These are phyloP conservation scores for Grammomys surdaster DNA, from an alignment of 2,113 vertebrate genomes.

Conservation along the genomic window DNA sequence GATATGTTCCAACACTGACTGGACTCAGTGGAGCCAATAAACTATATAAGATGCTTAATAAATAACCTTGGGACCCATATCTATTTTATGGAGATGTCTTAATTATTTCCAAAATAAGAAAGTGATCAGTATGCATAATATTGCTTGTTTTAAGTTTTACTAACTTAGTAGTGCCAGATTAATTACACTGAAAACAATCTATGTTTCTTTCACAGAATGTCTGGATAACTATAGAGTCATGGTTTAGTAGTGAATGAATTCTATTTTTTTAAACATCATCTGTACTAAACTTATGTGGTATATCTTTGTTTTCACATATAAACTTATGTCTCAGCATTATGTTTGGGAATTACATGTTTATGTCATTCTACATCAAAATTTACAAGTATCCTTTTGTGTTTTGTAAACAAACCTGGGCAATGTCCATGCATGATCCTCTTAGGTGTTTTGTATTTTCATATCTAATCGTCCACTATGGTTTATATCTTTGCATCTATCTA, in stretches of 20 bases:
- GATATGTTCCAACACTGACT: constrained; percentile 13
- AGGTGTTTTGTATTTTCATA: neutral
- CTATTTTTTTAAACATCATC: neutral
- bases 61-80: neutral
- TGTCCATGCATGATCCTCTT: neutral
- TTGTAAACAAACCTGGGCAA: neutral
- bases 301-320: constrained; percentile 4
- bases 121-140: accelerated
- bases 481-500: neutral
- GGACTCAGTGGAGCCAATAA: neutral
- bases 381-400: neutral
- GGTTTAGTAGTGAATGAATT: constrained; percentile 20
- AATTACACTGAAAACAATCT: neutral
- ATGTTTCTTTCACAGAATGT: neutral
- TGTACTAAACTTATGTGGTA: neutral
- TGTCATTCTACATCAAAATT: neutral
- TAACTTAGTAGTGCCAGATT: neutral
- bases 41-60: neutral
- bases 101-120: neutral
- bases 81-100: neutral
- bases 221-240: neutral
- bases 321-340: neutral
- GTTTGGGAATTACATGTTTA: neutral
- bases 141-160: constrained; percentile 1
- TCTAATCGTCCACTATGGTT: neutral